Evolutionary conservation across 2,797 vertebrate species (phyloP).

Genomic region (Circus cinereus): DNA sequence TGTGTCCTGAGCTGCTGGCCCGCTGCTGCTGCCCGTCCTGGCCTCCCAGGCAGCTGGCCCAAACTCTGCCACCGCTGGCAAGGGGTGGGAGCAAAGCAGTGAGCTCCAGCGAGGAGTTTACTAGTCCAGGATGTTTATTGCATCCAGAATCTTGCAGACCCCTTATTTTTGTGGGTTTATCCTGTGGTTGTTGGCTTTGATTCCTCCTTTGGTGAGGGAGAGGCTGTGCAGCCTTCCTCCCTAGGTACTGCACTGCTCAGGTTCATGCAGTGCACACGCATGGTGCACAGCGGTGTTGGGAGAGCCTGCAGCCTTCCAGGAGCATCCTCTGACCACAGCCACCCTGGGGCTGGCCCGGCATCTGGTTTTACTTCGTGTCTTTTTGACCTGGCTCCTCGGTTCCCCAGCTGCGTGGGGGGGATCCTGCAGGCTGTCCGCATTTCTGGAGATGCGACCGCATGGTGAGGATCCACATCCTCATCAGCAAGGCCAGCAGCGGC

Average conservation of each 20-base stretch:
- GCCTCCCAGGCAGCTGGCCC: background rate
- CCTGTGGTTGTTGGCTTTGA: background rate
- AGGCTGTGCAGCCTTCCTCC: background rate
- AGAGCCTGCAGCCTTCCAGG: background rate
- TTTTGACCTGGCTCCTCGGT: background rate
- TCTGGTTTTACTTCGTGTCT: background rate
- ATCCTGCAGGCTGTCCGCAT: background rate
- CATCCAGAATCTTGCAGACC: background rate
- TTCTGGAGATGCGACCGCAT: background rate
- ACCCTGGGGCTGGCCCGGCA: background rate
- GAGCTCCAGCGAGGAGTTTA: background rate
- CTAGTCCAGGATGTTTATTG: background rate
- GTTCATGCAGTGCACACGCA: background rate
- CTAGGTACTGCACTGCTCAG: background rate
- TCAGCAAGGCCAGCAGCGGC: background rate
- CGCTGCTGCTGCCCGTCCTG: background rate
- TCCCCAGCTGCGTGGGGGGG: background rate
- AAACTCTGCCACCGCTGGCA: background rate
- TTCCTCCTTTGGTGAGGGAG: background rate
- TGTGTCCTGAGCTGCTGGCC: background rate
- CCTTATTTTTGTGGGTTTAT: background rate
- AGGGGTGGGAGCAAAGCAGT: background rate
- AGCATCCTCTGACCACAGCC: background rate
- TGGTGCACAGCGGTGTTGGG: rapidly evolving
- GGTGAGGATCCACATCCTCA: background rate